Evolutionary conservation across 2,113 vertebrate genomes (phyloP).

Genomic region (Ariopsis seemanni): DNA sequence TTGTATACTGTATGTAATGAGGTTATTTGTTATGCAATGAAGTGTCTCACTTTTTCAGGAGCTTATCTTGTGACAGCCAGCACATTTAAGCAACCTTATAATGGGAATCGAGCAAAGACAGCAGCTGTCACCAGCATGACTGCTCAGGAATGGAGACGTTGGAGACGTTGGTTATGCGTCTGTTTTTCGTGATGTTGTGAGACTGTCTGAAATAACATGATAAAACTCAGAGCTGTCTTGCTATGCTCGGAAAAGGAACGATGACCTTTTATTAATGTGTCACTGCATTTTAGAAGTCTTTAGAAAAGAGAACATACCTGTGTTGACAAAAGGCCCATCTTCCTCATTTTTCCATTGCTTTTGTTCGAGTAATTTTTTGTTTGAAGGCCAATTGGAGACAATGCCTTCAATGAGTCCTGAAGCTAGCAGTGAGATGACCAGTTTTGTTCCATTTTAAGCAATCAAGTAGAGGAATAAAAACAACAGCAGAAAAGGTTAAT

Average conservation of each 20-base stretch:
- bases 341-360: background rate
- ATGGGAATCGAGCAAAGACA: conserved; percentile 45
- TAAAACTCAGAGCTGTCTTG: conserved; percentile 32
- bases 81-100: conserved; percentile 43
- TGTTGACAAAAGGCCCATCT: conserved; percentile 31
- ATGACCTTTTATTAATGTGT: conserved; percentile 47
- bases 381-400: conserved; percentile 44
- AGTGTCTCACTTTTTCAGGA: conserved; percentile 42
- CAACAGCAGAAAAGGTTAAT: conserved; percentile 53
- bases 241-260: conserved; percentile 1
- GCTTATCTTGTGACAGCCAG: conserved; percentile 48
- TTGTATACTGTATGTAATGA: conserved; percentile 44
- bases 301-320: conserved; percentile 31
- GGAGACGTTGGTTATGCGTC: conserved; percentile 30
- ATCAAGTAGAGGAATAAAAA: conserved; percentile 43
- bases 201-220: conserved; percentile 45
- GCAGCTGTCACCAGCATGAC: conserved; percentile 40
- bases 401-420: conserved; percentile 5
- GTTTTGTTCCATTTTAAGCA: conserved; percentile 37
- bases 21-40: conserved; percentile 42
- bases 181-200: conserved; percentile 38
- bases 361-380: conserved; percentile 44
- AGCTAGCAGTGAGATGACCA: conserved; percentile 35
- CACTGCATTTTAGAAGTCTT: conserved; percentile 31
- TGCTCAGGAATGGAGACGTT: conserved; percentile 32